Evolutionary conservation across 2,113 vertebrate species (phyloP), one percentile per base, ranked within the genome.

Genomic region (Erythrocercus mccallii): DNA sequence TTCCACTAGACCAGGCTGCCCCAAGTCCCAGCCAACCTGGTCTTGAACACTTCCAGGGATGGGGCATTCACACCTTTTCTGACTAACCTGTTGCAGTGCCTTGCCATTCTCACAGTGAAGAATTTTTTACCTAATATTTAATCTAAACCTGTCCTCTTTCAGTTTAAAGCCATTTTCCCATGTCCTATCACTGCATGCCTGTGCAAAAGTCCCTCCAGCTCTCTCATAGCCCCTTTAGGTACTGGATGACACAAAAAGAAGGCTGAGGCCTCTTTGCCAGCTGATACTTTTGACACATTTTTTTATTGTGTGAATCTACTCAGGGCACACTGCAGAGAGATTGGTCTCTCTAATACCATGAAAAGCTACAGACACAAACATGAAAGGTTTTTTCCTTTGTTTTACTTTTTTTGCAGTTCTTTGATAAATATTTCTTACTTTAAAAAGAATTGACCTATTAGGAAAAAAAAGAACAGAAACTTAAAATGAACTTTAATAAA

Each of bases 61-160:
- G 25, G 9, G 27, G 3, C 35, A 37, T 33, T 10, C 42, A 33
- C 31, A 33, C 33, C 10, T 33, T 51, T 45, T 51, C 27, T 58
- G 19, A 27, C 12, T 37, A 33, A 57, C 23, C 27, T 24, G 12
- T 25, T 81, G 10, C 37, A 58, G 37, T 37, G 19, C 51, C 8
- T 50, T 57, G 9, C 4, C 19, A 16, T 18, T 50, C 27, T 33
- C 0, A 0, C 12, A 50, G 42, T 57, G 51, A 33, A 51, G 22
- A 44, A 73, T 73, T 88, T 88, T 51, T 19, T 58, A 11, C 31
- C 15, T 45, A n/a, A 38, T 16, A 28, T 73, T 65, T 65, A 28
- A 33, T 44, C 44, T 57, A 65, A 42, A 64, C 6, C 3, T 65
- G 4, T 2, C 5, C 9, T 47, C 12, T 57, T 65, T 40, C 22